Base-by-base conservation (phyloP, 2,797 vertebrate species). In the Carapus acus region DNA sequence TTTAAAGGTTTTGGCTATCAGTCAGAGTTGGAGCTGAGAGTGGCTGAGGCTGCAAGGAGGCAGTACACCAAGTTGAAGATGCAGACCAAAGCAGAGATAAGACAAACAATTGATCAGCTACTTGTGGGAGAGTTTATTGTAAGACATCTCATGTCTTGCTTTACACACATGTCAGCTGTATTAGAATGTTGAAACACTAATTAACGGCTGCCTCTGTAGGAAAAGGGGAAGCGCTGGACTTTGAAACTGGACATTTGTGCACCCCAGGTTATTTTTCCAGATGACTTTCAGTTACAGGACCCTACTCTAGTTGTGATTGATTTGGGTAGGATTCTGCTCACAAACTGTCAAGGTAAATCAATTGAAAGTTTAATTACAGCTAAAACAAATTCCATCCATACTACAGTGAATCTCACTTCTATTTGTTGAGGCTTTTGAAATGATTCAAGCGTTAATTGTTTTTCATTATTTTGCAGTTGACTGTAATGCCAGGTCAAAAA, bases 61-160 rank as follows among this genome's bases (percentile, higher is more conserved):
- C 94, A 99, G 19, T 99, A 98, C 79, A 96, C 97, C 84, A 98
- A 93, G 67, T 87, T 99, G 73, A 99, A 98, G 80, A 96, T 97
- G 88, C 96, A 98, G 77, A 99, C 96, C 2, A 98, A 99, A 71
- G 92, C 93, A 6, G 96, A 99, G 82, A 98, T 99, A 72, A 86
- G 96, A 38, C 96, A 99, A 73, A 97, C 94, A 0, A 92, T 99
- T 0, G 96, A 99, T 62, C 94, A 96, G 23, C 86, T 99, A 4
- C 88, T 99, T 0, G 90, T 96, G 37, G 96, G 96, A 69, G 96
- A 98, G 69, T 99, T 98, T 76, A 99, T 98, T 81, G 96, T 99
- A 86, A 94, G 94, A 81, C 29, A 6, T n/a, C n/a, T n/a, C n/a
- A n/a, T n/a, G n/a, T n/a, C n/a, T n/a, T n/a, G 7, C 8, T 42